phyloP scores from a whole-genome alignment of 2,797 vertebrate species.

The Chaetophractus vellerosus region DNA sequence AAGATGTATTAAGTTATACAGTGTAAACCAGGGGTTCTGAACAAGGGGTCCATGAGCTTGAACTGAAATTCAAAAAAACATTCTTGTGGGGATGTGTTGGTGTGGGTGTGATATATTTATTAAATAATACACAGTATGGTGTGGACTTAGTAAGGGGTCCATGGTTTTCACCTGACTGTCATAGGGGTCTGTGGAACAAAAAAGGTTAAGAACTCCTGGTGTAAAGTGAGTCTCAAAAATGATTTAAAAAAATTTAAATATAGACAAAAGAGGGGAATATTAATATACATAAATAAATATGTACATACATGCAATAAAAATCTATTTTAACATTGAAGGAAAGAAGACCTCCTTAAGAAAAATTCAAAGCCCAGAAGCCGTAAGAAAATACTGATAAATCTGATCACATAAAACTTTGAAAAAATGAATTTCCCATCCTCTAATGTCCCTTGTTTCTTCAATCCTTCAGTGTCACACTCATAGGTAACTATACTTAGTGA shows the following conservation, averaged over 20 bases:
- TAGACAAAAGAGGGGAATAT: background rate
- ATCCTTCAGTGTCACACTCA: background rate
- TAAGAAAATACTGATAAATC: constrained; percentile 54
- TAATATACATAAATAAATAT: background rate
- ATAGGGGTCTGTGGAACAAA: too few relatives aligned
- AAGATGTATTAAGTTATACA: background rate
- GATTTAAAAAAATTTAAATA: too few relatives aligned
- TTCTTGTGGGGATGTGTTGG: too few relatives aligned
- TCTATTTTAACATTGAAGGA: background rate
- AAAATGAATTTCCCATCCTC: constrained; percentile 12
- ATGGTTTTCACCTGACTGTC: too few relatives aligned
- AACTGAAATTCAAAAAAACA: too few relatives aligned
- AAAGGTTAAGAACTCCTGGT: too few relatives aligned
- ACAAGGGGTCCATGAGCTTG: too few relatives aligned
- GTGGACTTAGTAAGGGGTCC: too few relatives aligned
- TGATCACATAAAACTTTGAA: constrained; percentile 38
- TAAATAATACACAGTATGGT: too few relatives aligned
- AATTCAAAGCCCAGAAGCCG: constrained; percentile 14
- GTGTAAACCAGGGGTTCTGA: too few relatives aligned
- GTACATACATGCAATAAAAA: background rate
- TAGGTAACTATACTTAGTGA: background rate
- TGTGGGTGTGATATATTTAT: too few relatives aligned
- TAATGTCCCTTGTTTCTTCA: background rate
- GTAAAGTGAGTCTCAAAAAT: too few relatives aligned
- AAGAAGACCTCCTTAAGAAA: constrained; percentile 55